Conservation (phyloP, 2,888 invertebrate species). For the Cataglyphis cursor region DNA sequence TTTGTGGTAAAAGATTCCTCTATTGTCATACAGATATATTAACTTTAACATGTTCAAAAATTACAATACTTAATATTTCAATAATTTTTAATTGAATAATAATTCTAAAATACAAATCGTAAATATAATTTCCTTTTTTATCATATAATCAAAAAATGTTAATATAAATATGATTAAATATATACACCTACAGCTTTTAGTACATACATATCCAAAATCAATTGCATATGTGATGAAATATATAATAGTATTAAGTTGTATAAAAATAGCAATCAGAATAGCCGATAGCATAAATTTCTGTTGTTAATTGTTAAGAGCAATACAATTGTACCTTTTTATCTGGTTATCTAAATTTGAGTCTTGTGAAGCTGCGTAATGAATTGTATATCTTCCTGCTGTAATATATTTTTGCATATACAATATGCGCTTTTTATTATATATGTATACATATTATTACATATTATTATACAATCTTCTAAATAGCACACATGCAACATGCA, state of each 20-base stretch:
- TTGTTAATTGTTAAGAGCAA: neutral
- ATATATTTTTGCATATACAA: neutral
- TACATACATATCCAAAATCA: neutral
- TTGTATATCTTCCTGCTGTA: neutral
- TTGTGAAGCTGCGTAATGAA: neutral
- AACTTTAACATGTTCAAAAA: neutral
- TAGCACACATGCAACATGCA: slow-evolving; percentile 14
- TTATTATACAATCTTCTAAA: neutral
- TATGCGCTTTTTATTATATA: slow-evolving; percentile 6
- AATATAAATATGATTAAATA: neutral
- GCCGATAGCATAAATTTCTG: neutral
- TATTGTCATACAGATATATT: neutral
- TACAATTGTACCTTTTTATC: neutral
- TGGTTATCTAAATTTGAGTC: neutral
- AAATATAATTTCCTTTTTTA: neutral
- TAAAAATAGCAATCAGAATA: neutral
- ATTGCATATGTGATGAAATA: neutral
- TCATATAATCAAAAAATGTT: neutral
- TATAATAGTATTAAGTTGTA: slow-evolving; percentile 23
- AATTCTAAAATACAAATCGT: neutral
- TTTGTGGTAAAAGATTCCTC: neutral
- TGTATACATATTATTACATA: neutral
- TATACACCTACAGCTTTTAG: neutral
- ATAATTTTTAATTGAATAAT: neutral
- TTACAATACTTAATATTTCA: neutral